Evolutionary conservation across 2,797 vertebrate genomes (phyloP), one percentile per base, ranked within the genome.

Genomic region (Smutsia temminckii): DNA sequence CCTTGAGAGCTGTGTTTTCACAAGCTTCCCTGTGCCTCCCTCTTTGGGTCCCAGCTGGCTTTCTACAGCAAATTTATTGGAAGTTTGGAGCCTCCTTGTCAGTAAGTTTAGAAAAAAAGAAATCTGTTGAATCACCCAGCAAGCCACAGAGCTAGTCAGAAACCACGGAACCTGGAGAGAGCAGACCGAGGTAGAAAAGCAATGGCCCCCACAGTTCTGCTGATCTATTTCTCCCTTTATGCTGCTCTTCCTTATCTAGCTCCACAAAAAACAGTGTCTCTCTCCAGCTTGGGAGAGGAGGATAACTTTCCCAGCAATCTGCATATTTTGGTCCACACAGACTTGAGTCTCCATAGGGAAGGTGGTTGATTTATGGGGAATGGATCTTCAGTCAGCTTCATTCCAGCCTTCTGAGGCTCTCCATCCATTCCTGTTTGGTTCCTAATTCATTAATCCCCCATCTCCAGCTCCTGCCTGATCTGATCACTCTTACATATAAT

Each of bases 71-170:
- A 88, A 34, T 64, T 81, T 94, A 84, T 88, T 83, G 53, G 69
- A 95, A 95, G 81, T 93, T 92, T 86, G 90, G 85, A 57, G 59
- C 80, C 72, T 87, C 95, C 49, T 85, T 85, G n/a, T 95, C 34
- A 61, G 57, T 40, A 91, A 90, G 69, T 94, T 95, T 90, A 90
- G 81, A 34, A 72, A 69, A 78, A 92, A 80, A 91, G 10, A 11
- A 94, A 66, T 49, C 64, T 95, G 95, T 91, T 89, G 94, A 88
- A 77, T 96, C 46, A 72, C 92, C 61, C 95, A 96, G 81, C 59
- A 90, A 96, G 89, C 69, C 61, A 37, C 93, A 87, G 74, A 96
- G 72, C 93, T 91, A 88, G 89, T 88, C 86, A 84, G 74, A 91
- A 87, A 49, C 72, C 59, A 25, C 42, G 78, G 93, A 92, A 78